These are phyloP conservation scores for Haemorhous mexicanus DNA, from an alignment of 2,113 vertebrate species.

Conservation along the genomic window DNA sequence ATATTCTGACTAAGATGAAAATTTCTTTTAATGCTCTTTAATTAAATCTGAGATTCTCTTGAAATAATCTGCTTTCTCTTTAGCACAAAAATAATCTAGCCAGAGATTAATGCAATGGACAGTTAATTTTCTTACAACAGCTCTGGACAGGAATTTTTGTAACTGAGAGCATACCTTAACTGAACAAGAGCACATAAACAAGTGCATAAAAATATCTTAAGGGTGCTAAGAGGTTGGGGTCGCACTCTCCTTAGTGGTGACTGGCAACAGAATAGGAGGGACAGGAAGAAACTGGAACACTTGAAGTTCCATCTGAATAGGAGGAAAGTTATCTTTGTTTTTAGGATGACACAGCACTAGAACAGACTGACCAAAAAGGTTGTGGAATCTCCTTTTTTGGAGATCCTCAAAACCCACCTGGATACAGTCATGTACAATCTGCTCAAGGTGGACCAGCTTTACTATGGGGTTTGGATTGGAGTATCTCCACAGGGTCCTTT, in stretches of 20 bases:
- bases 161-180: neutral
- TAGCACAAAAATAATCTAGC: neutral
- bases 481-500: neutral
- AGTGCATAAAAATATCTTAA: neutral
- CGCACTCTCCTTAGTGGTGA: neutral
- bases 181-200: neutral
- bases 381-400: neutral
- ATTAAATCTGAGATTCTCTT: neutral
- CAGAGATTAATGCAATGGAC: neutral
- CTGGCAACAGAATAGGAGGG: neutral
- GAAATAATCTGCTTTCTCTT: neutral
- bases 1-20: neutral
- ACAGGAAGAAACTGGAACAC: neutral
- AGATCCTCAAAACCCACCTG: neutral
- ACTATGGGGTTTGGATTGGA: fast-evolving
- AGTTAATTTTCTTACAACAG: neutral
- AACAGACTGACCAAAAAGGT: neutral
- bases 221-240: neutral
- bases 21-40: neutral
- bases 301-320: neutral
- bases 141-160: neutral
- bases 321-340: neutral
- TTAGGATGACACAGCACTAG: neutral
- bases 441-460: neutral
- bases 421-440: neutral